Evolutionary conservation across 2,113 vertebrate genomes (phyloP).

Genomic region (Amblyornis subalaris): DNA sequence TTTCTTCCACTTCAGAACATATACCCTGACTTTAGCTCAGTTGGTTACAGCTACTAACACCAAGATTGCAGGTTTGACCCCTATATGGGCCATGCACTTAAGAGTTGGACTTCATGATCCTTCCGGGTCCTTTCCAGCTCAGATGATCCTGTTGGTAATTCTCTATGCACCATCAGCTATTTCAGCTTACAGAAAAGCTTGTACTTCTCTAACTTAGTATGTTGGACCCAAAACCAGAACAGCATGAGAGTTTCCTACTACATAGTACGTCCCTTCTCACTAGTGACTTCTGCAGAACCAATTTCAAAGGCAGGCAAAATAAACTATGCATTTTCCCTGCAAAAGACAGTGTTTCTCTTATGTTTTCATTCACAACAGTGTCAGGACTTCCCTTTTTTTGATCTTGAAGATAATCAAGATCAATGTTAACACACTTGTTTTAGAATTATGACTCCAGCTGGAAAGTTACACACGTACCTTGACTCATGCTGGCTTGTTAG

Average conservation of each 20-base stretch:
- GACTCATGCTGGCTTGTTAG: not conserved
- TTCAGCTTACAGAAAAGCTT: not conserved
- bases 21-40: not conserved
- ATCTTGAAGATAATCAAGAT: not conserved
- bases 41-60: not conserved
- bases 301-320: not conserved
- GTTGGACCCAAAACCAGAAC: not conserved
- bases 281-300: not conserved
- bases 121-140: not conserved
- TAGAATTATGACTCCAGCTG: not conserved
- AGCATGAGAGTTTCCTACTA: not conserved
- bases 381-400: not conserved
- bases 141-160: not conserved
- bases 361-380: not conserved
- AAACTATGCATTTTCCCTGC: not conserved
- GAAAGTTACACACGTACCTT: not conserved
- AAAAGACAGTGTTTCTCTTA: not conserved
- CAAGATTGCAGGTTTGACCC: rapidly evolving
- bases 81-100: not conserved
- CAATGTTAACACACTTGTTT: not conserved
- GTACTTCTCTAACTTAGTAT: not conserved
- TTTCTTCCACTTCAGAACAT: not conserved
- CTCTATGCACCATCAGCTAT: not conserved
- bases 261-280: not conserved
- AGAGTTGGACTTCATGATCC: not conserved